A percentile compares a stretch with the other conserved stretches of the same genome.
Evolutionary conservation across 2,888 invertebrate species (phyloP).

Genomic region (Athalia circularis): DNA sequence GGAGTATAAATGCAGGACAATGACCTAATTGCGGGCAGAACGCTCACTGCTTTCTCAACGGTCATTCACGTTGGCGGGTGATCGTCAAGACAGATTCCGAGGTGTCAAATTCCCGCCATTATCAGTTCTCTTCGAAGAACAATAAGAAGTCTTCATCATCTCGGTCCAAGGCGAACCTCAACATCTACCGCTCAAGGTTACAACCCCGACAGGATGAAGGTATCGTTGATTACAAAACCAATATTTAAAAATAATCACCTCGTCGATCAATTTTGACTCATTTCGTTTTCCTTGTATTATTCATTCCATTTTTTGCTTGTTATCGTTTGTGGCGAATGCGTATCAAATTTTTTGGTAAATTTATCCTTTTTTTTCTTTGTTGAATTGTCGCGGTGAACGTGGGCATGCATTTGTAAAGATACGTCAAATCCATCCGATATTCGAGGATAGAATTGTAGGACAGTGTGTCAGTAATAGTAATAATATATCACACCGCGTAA

Average conservation of each 20-base stretch:
- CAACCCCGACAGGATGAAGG: constrained; percentile 19
- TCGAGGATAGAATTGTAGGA: constrained; percentile 6
- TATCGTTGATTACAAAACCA: neutral
- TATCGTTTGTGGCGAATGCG: too few species aligned
- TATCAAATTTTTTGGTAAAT: too few species aligned
- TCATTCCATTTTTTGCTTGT: too few species aligned
- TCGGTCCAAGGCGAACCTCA: constrained; percentile 4
- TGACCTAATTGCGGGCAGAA: constrained; percentile 73
- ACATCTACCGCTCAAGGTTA: constrained; percentile 1
- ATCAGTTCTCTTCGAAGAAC: neutral
- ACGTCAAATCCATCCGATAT: neutral
- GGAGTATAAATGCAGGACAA: constrained; percentile 72
- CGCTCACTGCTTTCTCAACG: constrained; percentile 67
- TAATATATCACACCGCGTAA: neutral
- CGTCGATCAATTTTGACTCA: too few species aligned
- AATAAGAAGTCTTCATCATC: neutral
- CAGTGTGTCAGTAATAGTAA: constrained; percentile 23
- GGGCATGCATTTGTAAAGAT: neutral
- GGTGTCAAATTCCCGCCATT: neutral
- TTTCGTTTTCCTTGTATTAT: too few species aligned
- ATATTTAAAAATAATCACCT: too few species aligned
- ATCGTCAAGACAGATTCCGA: constrained; percentile 7
- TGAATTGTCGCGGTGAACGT: neutral
- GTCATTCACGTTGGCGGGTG: constrained; percentile 59
- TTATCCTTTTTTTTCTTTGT: too few species aligned